Conservation (phyloP, 1,140 invertebrate species). For the Vanessa atalanta region DNA sequence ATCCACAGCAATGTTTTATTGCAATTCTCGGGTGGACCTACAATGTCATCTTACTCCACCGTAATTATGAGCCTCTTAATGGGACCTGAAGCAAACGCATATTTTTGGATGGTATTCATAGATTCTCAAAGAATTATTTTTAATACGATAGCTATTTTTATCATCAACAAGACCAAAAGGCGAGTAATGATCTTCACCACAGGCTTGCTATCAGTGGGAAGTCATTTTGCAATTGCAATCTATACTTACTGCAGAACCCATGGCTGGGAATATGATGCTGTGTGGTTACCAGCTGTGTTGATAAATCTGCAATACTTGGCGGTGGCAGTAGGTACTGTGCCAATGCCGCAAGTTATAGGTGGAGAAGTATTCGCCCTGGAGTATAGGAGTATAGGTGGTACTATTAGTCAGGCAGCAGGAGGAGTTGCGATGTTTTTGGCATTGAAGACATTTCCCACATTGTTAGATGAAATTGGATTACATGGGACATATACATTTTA, state of each 20-base stretch:
- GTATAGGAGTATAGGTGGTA: conserved; percentile 55
- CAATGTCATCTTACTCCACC: conserved; percentile 86
- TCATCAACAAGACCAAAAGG: conserved; percentile 61
- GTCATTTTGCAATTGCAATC: conserved; percentile 49
- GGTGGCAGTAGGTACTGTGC: conserved; percentile 57
- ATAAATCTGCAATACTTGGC: conserved; percentile 58
- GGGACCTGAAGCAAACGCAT: conserved; percentile 76
- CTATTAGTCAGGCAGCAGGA: conserved; percentile 47
- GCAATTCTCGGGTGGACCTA: conserved; percentile 56
- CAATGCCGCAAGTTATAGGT: conserved; percentile 59
- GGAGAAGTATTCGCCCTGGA: conserved; percentile 64
- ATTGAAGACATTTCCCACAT: conserved; percentile 48
- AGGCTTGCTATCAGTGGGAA: conserved; percentile 46
- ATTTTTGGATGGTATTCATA: conserved; percentile 84
- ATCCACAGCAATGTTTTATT: conserved; percentile 53
- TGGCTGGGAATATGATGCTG: conserved; percentile 39
- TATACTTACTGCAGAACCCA: conserved; percentile 49
- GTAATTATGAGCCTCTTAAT: conserved; percentile 79
- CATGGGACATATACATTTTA: conserved; percentile 57
- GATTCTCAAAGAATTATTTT: conserved; percentile 81
- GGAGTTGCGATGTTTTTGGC: conserved; percentile 43
- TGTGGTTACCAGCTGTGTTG: conserved; percentile 59
- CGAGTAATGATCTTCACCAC: conserved; percentile 56
- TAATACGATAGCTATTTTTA: conserved; percentile 59
- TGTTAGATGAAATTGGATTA: conserved; percentile 45